Conservation (phyloP, 1,140 invertebrate species). For the Drosophila ficusphila region DNA sequence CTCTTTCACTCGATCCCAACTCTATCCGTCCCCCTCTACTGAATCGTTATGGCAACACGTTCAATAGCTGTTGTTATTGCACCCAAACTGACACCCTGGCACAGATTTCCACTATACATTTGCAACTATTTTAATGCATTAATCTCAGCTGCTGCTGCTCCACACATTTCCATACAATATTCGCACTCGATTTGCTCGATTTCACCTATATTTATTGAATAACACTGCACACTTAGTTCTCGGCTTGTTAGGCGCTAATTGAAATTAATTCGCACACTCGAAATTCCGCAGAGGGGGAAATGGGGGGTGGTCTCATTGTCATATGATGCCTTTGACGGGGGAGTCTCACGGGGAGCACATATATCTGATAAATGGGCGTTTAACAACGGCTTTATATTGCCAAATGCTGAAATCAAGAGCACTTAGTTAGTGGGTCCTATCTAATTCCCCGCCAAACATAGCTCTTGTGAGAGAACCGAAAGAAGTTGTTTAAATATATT, state of each 20-base stretch:
- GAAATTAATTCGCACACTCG: slow-evolving; percentile 74
- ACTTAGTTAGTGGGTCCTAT: slow-evolving; percentile 24
- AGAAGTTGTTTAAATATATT: slow-evolving; percentile 25
- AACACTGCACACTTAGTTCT: slow-evolving; percentile 34
- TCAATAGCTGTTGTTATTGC: slow-evolving; percentile 51
- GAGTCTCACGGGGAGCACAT: slow-evolving; percentile 8
- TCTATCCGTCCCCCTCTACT: slow-evolving; percentile 12
- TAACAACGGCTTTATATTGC: slow-evolving; percentile 24
- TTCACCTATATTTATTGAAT: slow-evolving; percentile 32
- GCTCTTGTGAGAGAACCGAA: slow-evolving; percentile 4
- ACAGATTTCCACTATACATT: slow-evolving; percentile 28
- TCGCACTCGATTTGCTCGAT: slow-evolving; percentile 25
- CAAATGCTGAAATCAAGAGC: slow-evolving; percentile 8
- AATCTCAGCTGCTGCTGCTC: slow-evolving; percentile 17
- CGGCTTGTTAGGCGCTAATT: slow-evolving; percentile 68
- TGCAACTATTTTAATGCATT: slow-evolving; percentile 35
- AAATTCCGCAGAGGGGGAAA: slow-evolving; percentile 27
- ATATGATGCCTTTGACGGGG: slow-evolving; percentile 51
- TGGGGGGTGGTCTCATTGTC: slow-evolving; percentile 38
- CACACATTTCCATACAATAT: slow-evolving; percentile 42
- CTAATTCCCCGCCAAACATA: slow-evolving; percentile 22
- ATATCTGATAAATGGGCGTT: slow-evolving; percentile 28
- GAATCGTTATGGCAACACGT: slow-evolving; percentile 45
- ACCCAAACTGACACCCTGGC: slow-evolving; percentile 62
- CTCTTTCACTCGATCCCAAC: slow-evolving; percentile 1